These are phyloP conservation scores for Idaea straminata DNA, from an alignment of 2,888 invertebrate genomes.

Conservation along the genomic window DNA sequence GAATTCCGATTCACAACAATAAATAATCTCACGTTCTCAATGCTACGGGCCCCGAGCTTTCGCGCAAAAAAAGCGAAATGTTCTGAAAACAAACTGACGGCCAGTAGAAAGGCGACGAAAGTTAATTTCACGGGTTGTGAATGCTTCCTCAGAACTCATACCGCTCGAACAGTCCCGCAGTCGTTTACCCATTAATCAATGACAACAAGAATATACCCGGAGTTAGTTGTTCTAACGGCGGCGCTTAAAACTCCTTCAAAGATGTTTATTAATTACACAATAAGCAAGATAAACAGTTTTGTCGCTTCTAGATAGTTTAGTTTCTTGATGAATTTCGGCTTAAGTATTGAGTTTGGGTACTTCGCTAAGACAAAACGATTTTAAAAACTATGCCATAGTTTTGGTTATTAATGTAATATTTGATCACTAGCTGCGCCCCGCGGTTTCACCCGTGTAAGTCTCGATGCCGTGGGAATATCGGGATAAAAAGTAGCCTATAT, in stretches of 20 bases:
- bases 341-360: not conserved
- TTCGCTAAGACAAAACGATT: not conserved
- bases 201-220: conserved; percentile 54
- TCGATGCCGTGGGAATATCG: too few species aligned
- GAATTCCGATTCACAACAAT: conserved; percentile 10
- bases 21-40: conserved; percentile 49
- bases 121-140: conserved; percentile 77
- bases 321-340: not conserved
- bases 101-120: conserved; percentile 65
- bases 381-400: too few species aligned
- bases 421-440: too few species aligned
- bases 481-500: too few species aligned
- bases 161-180: conserved; percentile 70
- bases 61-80: conserved; percentile 49
- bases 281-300: conserved; percentile 21
- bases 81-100: conserved; percentile 65
- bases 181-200: conserved; percentile 68
- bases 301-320: not conserved
- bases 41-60: conserved; percentile 42
- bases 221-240: conserved; percentile 31
- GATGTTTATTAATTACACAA: conserved; percentile 27
- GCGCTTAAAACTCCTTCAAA: conserved; percentile 16
- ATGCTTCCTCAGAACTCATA: conserved; percentile 72
- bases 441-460: too few species aligned
- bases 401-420: too few species aligned